Base-by-base conservation (phyloP, 2,888 invertebrate genomes). In the Drosophila bunnanda region DNA sequence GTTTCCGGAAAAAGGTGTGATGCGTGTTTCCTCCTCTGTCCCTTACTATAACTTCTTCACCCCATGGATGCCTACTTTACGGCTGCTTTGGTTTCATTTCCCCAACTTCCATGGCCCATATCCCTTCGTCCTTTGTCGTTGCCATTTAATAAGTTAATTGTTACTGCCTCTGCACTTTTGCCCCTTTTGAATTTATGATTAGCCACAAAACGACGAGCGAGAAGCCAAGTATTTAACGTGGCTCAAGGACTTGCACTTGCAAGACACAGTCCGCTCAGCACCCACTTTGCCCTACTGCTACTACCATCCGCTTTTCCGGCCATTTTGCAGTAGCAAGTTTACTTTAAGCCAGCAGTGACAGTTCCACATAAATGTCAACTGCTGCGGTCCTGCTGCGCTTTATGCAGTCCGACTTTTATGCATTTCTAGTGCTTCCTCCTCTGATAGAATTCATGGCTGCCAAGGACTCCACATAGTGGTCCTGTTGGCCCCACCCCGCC, bases 101-200 rank as follows among this genome's bases (percentile, higher is more conserved):
- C 68, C 64, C 71, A 66, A 79, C 66, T 78, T 64, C 54, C 62
- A 67, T 62, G 39, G 53, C 71, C 52, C 71, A 74, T 58, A 61
- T 86, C 77, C 68, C 61, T 54, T 56, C 71, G 66, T 22, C 55
- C 30, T 64, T 44, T 52, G 41, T 43, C 57, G 20, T 15, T n/a
- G 22, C 79, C 79, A 79, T 82, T 89, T 90, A 90, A 90, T 90
- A 90, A 90, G 83, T 89, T 91, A 89, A 90, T 90, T 90, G 89
- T 88, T 83, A 78, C 78, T 79, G 79, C 80, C 57, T 76, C 78
- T 88, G 87, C 82, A 80, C 86, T 85, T 81, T 81, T 77, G 76
- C 75, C 56, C 81, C 78, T 81, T 85, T 82, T 73, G 76, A 85
- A 85, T 81, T 85, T 88, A 85, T 82, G 82, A 88, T 85, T 81